phyloP scores from a whole-genome alignment of 2,888 invertebrate genomes.

The Amphiduros pacificus region DNA sequence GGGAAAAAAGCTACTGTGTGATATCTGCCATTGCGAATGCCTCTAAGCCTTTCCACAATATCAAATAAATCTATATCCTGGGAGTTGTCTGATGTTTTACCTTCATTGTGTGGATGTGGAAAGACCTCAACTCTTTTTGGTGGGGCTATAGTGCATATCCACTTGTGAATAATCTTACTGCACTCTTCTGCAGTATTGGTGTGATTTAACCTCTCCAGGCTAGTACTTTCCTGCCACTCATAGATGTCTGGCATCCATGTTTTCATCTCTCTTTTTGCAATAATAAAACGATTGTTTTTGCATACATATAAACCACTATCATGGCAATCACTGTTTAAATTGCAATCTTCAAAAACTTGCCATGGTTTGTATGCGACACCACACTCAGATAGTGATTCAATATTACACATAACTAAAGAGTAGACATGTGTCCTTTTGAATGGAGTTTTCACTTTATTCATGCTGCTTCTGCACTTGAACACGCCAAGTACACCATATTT shows the following conservation, averaged over 20 bases:
- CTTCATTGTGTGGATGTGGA: too few relatives aligned
- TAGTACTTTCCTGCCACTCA: not conserved
- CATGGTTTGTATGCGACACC: slow-evolving; percentile 9
- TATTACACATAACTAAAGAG: slow-evolving; percentile 11
- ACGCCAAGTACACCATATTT: slow-evolving; percentile 5
- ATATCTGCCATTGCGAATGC: too few relatives aligned
- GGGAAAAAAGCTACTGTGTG: too few relatives aligned
- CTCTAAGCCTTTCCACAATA: too few relatives aligned
- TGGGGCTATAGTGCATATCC: too few relatives aligned
- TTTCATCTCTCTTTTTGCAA: not conserved
- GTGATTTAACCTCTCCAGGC: too few relatives aligned
- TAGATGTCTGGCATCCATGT: not conserved
- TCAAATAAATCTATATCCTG: too few relatives aligned
- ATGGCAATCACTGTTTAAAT: slow-evolving; percentile 19
- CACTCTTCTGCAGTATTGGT: too few relatives aligned
- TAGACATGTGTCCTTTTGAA: slow-evolving; percentile 17
- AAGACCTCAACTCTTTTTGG: too few relatives aligned
- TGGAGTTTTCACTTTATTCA: not conserved
- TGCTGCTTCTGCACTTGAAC: not conserved
- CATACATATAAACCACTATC: slow-evolving; percentile 12
- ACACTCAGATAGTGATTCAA: slow-evolving; percentile 4
- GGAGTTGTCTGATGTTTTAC: too few relatives aligned
- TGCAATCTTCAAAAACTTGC: slow-evolving; percentile 12
- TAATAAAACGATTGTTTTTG: slow-evolving; percentile 12
- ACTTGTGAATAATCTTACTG: too few relatives aligned